Conservation (phyloP, 2,113 vertebrate species). For the Triplophysa dalaica region DNA sequence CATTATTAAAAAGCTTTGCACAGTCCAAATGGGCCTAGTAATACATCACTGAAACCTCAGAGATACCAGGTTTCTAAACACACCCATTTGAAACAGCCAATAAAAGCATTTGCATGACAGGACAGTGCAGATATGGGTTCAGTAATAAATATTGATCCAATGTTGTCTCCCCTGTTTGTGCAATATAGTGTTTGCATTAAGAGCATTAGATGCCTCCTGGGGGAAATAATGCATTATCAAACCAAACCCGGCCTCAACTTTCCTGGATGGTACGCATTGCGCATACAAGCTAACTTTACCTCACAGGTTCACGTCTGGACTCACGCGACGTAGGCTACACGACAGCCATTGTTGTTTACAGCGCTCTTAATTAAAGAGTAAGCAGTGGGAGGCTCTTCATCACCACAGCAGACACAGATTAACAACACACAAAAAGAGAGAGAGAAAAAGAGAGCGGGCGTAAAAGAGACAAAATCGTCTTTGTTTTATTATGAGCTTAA, state of each 20-base stretch:
- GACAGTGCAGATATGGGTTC: slow-evolving; percentile 1
- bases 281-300: background rate
- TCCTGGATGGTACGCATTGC: too few species aligned
- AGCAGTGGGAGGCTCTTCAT: slow-evolving; percentile 35
- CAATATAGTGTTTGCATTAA: slow-evolving; percentile 15
- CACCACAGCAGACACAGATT: slow-evolving; percentile 36
- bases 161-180: background rate
- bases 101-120: background rate
- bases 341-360: slow-evolving; percentile 45
- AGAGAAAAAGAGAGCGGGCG: background rate
- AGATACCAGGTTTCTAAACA: background rate
- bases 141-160: slow-evolving; percentile 13
- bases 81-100: background rate
- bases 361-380: slow-evolving; percentile 52
- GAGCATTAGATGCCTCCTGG: background rate
- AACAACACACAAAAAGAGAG: slow-evolving; percentile 1
- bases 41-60: slow-evolving; percentile 10
- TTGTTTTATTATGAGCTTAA: slow-evolving; percentile 59
- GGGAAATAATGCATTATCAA: too few species aligned
- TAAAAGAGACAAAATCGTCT: slow-evolving; percentile 28
- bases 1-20: too few species aligned
- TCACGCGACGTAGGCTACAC: slow-evolving; percentile 4
- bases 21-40: too few species aligned
- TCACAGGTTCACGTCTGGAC: slow-evolving; percentile 3
- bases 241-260: background rate